Conservation (phyloP, 2,113 vertebrate species). For the Chitala chitala region DNA sequence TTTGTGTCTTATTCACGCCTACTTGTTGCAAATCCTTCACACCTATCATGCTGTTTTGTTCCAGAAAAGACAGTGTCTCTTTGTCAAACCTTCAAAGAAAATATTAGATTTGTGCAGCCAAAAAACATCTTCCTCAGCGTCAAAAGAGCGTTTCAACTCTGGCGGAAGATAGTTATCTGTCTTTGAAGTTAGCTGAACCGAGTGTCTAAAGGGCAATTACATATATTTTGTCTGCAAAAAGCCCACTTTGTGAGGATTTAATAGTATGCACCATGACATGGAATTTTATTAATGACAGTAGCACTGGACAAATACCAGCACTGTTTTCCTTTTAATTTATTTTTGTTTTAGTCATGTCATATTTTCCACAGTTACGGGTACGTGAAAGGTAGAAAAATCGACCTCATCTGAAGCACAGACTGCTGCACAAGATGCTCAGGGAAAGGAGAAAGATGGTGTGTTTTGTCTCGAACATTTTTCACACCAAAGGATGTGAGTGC, state of each 20-base stretch:
- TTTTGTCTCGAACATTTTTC: slow-evolving; percentile 46
- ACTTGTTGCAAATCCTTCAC: slow-evolving; percentile 8
- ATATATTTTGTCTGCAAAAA: background rate
- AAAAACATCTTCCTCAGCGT: background rate
- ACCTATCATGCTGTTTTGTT: slow-evolving; percentile 4
- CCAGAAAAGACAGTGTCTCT: slow-evolving; percentile 13
- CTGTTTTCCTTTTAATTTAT: no score
- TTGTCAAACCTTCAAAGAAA: slow-evolving; percentile 20
- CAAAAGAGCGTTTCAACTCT: background rate
- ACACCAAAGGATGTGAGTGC: slow-evolving; percentile 45
- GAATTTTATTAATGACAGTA: background rate
- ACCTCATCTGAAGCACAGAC: no score
- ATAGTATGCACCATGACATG: background rate
- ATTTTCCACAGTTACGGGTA: no score
- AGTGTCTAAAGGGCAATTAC: background rate
- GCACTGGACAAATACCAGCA: background rate
- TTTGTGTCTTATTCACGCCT: background rate
- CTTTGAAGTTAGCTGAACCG: slow-evolving; percentile 8
- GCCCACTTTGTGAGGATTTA: background rate
- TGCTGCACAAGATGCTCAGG: slow-evolving; percentile 35
- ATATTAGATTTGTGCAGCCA: slow-evolving; percentile 13
- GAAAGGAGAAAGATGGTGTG: slow-evolving; percentile 18
- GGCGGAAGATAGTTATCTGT: background rate
- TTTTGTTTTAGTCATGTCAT: no score
- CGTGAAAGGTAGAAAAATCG: background rate